Evolutionary conservation across 2,113 vertebrate genomes (phyloP).

Genomic region (Melanerpes aurifrons): DNA sequence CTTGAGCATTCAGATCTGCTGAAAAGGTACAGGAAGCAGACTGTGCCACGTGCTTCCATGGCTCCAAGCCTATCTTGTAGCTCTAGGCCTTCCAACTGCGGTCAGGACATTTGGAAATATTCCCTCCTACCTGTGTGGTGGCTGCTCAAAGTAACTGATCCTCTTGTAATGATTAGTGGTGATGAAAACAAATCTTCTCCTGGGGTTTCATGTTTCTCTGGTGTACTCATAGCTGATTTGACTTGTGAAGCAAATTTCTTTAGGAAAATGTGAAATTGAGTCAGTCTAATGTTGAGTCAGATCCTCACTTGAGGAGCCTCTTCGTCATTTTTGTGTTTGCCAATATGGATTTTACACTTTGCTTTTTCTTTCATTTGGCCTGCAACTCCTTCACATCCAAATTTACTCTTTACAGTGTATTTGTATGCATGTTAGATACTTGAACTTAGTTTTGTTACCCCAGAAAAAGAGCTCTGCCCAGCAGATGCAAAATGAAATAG

Average conservation of each 20-base stretch:
- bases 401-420: not conserved
- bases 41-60: not conserved
- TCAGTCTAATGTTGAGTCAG: not conserved
- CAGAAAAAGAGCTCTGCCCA: not conserved
- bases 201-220: not conserved
- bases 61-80: not conserved
- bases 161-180: accelerated
- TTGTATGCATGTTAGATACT: not conserved
- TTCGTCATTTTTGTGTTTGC: not conserved
- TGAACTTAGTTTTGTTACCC: not conserved
- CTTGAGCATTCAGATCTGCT: not conserved
- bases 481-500: not conserved
- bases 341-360: accelerated
- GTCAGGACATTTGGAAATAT: not conserved
- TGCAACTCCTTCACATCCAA: not conserved
- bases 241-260: not conserved
- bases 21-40: accelerated
- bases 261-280: not conserved
- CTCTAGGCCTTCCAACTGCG: not conserved
- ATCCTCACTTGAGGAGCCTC: not conserved
- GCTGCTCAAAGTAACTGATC: not conserved
- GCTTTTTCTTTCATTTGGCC: not conserved
- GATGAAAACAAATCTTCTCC: not conserved
- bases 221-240: not conserved
- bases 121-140: not conserved